phyloP scores from a whole-genome alignment of 30 jellyfish, hydroid and myxozoan species.

The Hydra vulgaris region DNA sequence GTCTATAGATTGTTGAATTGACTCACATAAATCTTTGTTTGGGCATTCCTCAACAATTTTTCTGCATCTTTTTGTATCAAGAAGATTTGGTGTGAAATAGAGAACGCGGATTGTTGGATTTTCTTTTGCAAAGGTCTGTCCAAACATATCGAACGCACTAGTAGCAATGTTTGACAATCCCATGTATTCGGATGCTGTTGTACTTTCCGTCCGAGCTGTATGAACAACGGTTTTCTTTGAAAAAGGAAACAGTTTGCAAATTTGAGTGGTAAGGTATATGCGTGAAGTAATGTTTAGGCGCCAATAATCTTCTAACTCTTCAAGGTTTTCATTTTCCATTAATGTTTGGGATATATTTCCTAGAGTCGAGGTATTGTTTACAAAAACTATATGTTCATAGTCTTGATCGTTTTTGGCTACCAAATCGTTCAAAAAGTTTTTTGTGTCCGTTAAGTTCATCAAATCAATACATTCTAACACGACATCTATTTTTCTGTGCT shows the following conservation, averaged over 20 bases:
- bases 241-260: constrained; percentile 1
- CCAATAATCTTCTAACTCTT: neutral
- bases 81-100: constrained; percentile 8
- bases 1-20: neutral
- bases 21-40: constrained; percentile 5
- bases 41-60: constrained; percentile 15
- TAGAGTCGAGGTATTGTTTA: constrained; percentile 17
- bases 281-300: constrained; percentile 23
- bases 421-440: constrained; percentile 7
- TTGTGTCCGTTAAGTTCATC: constrained; percentile 11
- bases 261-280: constrained; percentile 20
- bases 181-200: neutral
- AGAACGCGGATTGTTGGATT: constrained; percentile 22
- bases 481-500: constrained; percentile 28
- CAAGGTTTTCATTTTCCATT: constrained; percentile 5
- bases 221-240: constrained; percentile 27
- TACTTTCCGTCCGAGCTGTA: constrained; percentile 13
- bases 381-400: constrained; percentile 18
- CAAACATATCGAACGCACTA: constrained; percentile 19
- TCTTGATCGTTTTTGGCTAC: constrained; percentile 16
- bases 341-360: constrained; percentile 13
- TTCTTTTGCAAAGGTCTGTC: constrained; percentile 27
- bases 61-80: constrained; percentile 12
- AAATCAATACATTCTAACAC: constrained; percentile 8
- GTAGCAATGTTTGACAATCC: constrained; percentile 19